A percentile compares a stretch with the other conserved stretches of the same genome.
Conservation (phyloP, 2,888 invertebrate species). For the Archaeoteleia sp. region DNA sequence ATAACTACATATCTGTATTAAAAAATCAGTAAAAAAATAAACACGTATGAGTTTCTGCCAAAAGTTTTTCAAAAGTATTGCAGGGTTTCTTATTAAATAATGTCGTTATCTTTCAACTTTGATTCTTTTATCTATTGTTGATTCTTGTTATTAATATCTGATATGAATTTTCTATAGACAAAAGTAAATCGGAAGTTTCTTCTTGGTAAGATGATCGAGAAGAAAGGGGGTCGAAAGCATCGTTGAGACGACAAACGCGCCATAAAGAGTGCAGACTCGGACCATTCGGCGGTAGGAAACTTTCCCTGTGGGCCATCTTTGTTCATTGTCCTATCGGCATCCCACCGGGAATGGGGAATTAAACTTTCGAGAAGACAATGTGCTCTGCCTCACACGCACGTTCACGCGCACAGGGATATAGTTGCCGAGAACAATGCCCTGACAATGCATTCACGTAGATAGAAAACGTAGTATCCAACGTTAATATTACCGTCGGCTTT, state of each 20-base stretch:
- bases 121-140: too few relatives aligned
- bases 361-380: conserved; percentile 65
- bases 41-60: too few relatives aligned
- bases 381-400: conserved; percentile 50
- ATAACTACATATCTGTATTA: too few relatives aligned
- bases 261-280: conserved; percentile 45
- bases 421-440: conserved; percentile 59
- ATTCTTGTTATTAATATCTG: conserved; percentile 10
- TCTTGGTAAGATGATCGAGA: conserved; percentile 37
- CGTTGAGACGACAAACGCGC: conserved; percentile 45
- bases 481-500: conserved; percentile 53
- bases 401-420: conserved; percentile 52
- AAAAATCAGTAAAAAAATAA: too few relatives aligned
- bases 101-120: too few relatives aligned
- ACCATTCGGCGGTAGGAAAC: conserved; percentile 46
- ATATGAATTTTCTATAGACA: conserved; percentile 3
- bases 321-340: conserved; percentile 61
- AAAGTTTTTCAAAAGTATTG: too few relatives aligned
- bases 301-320: conserved; percentile 48
- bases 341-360: conserved; percentile 58
- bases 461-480: conserved; percentile 42
- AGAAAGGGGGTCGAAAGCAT: conserved; percentile 41
- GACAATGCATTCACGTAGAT: conserved; percentile 51
- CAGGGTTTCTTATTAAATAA: too few relatives aligned
- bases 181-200: conserved; percentile 11